A percentile compares a stretch with the other conserved stretches of the same genome.
Evolutionary conservation across 2,888 invertebrate genomes (phyloP).

Genomic region (Drosophila neonasuta): DNA sequence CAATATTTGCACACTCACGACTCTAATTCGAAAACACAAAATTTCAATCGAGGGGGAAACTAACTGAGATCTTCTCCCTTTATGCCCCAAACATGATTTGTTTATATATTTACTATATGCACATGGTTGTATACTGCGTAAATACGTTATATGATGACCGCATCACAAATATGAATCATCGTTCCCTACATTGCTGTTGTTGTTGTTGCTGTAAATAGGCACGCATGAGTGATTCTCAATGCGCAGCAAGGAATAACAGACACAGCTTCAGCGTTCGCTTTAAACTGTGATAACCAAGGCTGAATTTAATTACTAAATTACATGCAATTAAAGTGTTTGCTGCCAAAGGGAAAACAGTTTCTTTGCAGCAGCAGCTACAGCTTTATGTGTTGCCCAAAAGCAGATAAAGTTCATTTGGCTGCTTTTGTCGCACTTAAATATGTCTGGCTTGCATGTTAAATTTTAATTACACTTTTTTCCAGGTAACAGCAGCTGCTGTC

Average conservation of each 20-base stretch:
- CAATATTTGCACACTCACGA: slow-evolving; percentile 3
- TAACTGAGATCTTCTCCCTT: background rate
- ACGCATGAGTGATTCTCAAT: slow-evolving; percentile 43
- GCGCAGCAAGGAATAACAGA: background rate
- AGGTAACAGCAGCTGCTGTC: slow-evolving; percentile 9
- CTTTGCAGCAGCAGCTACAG: background rate
- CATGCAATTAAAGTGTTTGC: slow-evolving; percentile 2
- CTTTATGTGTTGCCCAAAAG: slow-evolving; percentile 16
- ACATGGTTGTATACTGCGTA: slow-evolving; percentile 22
- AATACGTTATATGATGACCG: slow-evolving; percentile 44
- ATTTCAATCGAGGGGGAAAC: slow-evolving; percentile 14
- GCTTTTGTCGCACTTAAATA: slow-evolving; percentile 23
- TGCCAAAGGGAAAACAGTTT: background rate
- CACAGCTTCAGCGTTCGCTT: background rate
- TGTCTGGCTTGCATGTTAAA: slow-evolving; percentile 19
- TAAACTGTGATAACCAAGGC: background rate
- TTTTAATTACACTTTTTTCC: slow-evolving; percentile 45
- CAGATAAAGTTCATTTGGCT: slow-evolving; percentile 2
- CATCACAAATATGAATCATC: slow-evolving; percentile 52
- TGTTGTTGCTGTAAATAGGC: slow-evolving; percentile 21
- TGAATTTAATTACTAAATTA: background rate
- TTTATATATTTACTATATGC: slow-evolving; percentile 18
- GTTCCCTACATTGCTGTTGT: slow-evolving; percentile 17
- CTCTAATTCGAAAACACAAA: slow-evolving; percentile 27
- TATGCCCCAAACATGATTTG: background rate